These are phyloP conservation scores for Coremacera marginata DNA, from an alignment of 2,888 invertebrate genomes.

Conservation along the genomic window DNA sequence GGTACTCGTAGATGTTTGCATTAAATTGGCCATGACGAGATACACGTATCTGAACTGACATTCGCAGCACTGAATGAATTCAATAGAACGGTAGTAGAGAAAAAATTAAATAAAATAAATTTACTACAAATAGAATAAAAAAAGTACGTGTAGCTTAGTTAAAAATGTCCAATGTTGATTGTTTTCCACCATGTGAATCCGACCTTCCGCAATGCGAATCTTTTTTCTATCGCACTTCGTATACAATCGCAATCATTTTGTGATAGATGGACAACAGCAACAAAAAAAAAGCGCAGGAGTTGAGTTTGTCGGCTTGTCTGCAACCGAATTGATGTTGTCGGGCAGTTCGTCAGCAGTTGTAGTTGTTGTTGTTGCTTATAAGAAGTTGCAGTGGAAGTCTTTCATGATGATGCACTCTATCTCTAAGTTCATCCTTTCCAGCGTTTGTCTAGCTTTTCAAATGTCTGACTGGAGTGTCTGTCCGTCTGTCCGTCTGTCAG, in stretches of 20 bases:
- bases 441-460: neutral
- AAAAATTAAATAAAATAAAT: neutral
- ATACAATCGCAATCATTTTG: too few relatives aligned
- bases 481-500: neutral
- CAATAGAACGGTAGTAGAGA: neutral
- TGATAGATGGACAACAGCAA: neutral
- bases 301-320: neutral
- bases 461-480: neutral
- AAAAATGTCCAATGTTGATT: too few relatives aligned
- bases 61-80: neutral
- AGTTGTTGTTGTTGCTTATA: neutral
- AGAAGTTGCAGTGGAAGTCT: neutral
- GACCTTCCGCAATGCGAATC: too few relatives aligned
- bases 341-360: neutral
- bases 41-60: conserved; percentile 16
- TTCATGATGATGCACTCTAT: neutral
- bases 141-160: neutral
- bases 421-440: neutral
- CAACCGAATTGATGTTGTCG: neutral
- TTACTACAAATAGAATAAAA: neutral
- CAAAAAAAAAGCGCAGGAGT: neutral
- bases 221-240: too few relatives aligned
- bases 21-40: conserved; percentile 63
- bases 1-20: conserved; percentile 34
- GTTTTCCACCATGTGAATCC: too few relatives aligned